phyloP scores from a whole-genome alignment of 92 coral and sea anemone species.

The Virgularia gustaviana region DNA sequence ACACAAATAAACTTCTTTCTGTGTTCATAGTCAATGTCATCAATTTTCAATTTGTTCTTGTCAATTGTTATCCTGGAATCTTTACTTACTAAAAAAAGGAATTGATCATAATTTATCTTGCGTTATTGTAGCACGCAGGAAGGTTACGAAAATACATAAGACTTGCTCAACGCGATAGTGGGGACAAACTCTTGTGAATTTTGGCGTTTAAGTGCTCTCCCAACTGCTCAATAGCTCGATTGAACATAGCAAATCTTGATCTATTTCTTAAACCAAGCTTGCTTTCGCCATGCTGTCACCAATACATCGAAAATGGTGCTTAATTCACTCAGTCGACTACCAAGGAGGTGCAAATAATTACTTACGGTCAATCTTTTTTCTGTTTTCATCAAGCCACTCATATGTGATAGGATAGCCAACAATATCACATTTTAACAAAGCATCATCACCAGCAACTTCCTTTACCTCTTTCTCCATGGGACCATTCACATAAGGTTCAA shows the following conservation, averaged over 20 bases:
- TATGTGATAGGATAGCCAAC: constrained; percentile 65
- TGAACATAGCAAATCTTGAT: too few species aligned
- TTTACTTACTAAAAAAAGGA: background rate
- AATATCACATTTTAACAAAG: constrained; percentile 54
- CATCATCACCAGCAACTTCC: constrained; percentile 41
- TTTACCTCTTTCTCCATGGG: background rate
- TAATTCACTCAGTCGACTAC: too few species aligned
- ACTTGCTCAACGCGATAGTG: too few species aligned
- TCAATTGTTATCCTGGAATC: background rate
- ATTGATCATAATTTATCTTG: background rate
- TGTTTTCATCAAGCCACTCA: constrained; percentile 48
- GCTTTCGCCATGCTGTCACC: too few species aligned
- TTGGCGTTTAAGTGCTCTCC: too few species aligned
- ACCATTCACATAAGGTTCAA: background rate
- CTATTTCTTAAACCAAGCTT: too few species aligned
- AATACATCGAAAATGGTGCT: too few species aligned
- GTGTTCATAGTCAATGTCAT: constrained; percentile 9
- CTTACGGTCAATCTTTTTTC: background rate
- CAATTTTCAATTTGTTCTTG: background rate
- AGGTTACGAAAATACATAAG: too few species aligned
- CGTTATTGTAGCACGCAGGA: too few species aligned
- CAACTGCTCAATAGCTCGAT: too few species aligned
- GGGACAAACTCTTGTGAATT: too few species aligned
- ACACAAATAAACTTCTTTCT: constrained; percentile 9
- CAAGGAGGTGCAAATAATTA: too few species aligned